Evolutionary conservation across 2,888 invertebrate species (phyloP).

Genomic region (Polydesmus complanatus): DNA sequence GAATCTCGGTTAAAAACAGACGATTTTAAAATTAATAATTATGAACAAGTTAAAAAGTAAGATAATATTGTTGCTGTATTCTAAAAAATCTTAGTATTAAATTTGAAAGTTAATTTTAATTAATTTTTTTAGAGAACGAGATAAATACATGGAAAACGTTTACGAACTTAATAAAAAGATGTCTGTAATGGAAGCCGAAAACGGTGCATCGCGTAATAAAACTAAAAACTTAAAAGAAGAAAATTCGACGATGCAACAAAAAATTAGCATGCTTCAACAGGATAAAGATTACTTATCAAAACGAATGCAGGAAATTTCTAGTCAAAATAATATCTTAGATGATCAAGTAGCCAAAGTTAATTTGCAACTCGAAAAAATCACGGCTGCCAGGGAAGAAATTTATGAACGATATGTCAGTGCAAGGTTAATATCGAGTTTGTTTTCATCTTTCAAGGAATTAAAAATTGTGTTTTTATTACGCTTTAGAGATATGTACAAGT

Average conservation of each 20-base stretch:
- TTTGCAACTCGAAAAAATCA: constrained; percentile 15
- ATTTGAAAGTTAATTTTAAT: not conserved
- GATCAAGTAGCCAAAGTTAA: constrained; percentile 13
- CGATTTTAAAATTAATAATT: constrained; percentile 16
- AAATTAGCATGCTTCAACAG: constrained; percentile 16
- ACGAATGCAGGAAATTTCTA: constrained; percentile 14
- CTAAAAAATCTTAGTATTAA: not conserved
- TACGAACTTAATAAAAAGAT: constrained; percentile 6
- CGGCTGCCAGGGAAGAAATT: constrained; percentile 15
- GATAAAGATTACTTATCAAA: constrained; percentile 18
- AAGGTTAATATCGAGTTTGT: constrained; percentile 11
- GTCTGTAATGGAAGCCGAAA: constrained; percentile 10
- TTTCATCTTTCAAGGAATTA: not conserved
- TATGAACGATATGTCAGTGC: constrained; percentile 17
- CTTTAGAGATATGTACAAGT: constrained; percentile 17
- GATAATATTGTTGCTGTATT: not conserved
- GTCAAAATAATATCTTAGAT: constrained; percentile 6
- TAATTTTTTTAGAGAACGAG: constrained; percentile 16
- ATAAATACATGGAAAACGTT: constrained; percentile 12
- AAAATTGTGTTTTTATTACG: not conserved
- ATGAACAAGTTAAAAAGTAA: constrained; percentile 15
- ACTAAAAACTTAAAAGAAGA: constrained; percentile 12
- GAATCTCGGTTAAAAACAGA: constrained; percentile 5
- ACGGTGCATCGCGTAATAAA: constrained; percentile 3
- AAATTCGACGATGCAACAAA: constrained; percentile 9